phyloP scores from a whole-genome alignment of 2,113 vertebrate species.

The Hemibagrus wyckioides region DNA sequence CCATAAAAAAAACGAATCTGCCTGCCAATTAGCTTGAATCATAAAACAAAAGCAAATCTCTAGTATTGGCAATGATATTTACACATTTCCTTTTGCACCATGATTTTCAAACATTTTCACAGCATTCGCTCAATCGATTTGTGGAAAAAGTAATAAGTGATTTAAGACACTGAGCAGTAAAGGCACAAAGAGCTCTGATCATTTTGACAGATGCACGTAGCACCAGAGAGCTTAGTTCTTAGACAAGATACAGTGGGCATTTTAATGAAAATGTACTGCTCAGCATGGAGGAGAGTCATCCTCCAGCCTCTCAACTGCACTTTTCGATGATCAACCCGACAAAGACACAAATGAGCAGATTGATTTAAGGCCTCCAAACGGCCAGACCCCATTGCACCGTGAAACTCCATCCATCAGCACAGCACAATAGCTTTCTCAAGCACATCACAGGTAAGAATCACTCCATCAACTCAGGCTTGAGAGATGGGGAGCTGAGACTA shows the following conservation, averaged over 20 bases:
- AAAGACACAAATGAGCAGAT: slow-evolving; percentile 68
- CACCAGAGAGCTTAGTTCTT: not conserved
- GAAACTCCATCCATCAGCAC: slow-evolving; percentile 68
- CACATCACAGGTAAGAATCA: slow-evolving; percentile 60
- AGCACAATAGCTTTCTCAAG: slow-evolving; percentile 67
- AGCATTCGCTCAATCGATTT: not conserved
- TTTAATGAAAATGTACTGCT: slow-evolving; percentile 57
- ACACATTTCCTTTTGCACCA: not conserved
- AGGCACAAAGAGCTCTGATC: not conserved
- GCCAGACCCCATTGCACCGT: slow-evolving; percentile 58
- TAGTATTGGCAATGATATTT: not conserved
- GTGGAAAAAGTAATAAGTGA: not conserved
- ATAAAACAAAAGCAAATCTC: slow-evolving; percentile 1
- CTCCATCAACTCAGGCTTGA: slow-evolving; percentile 62
- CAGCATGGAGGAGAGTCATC: slow-evolving; percentile 36
- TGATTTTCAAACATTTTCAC: not conserved
- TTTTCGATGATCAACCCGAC: slow-evolving; percentile 67
- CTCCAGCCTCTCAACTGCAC: slow-evolving; percentile 52
- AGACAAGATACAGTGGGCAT: slow-evolving; percentile 31
- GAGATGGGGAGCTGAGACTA: slow-evolving; percentile 59
- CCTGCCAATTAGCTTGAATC: not conserved
- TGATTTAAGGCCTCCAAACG: slow-evolving; percentile 66
- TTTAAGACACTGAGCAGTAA: not conserved
- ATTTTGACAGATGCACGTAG: slow-evolving; percentile 2
- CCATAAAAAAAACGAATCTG: not conserved